phyloP scores from a whole-genome alignment of 2,888 invertebrate species.

The Cephus sareptanus region DNA sequence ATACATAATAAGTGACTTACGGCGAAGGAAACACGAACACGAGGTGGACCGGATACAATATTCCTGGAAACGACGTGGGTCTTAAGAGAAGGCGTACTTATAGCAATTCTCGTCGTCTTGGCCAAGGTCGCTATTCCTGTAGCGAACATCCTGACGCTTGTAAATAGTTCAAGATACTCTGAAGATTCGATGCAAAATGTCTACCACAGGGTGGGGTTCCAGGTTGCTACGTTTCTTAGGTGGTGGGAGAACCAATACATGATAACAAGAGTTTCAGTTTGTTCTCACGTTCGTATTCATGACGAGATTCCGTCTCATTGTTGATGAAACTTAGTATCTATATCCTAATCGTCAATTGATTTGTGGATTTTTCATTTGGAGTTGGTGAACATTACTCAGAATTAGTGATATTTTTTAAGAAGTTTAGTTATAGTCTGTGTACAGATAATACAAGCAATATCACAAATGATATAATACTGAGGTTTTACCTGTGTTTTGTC shows the following conservation, averaged over 20 bases:
- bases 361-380: too few relatives aligned
- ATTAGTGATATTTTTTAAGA: too few relatives aligned
- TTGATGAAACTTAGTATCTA: not conserved
- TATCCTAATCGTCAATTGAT: not conserved
- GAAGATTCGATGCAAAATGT: too few relatives aligned
- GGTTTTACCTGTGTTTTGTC: too few relatives aligned
- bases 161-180: not conserved
- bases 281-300: too few relatives aligned
- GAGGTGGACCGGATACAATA: conserved; percentile 22
- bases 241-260: not conserved
- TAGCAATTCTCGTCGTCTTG: too few relatives aligned
- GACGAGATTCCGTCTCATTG: not conserved
- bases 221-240: not conserved
- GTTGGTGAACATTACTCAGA: too few relatives aligned
- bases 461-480: too few relatives aligned
- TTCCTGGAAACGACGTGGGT: conserved; percentile 13
- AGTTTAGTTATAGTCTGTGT: too few relatives aligned
- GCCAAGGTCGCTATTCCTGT: not conserved
- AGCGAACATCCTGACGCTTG: not conserved
- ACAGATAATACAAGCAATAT: too few relatives aligned
- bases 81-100: too few relatives aligned
- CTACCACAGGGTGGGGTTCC: not conserved
- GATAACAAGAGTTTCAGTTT: too few relatives aligned
- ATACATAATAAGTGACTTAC: conserved; percentile 28
- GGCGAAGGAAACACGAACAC: conserved; percentile 28